These are phyloP conservation scores for Cromileptes altivelis DNA, from an alignment of 2,113 vertebrate genomes.

Conservation along the genomic window DNA sequence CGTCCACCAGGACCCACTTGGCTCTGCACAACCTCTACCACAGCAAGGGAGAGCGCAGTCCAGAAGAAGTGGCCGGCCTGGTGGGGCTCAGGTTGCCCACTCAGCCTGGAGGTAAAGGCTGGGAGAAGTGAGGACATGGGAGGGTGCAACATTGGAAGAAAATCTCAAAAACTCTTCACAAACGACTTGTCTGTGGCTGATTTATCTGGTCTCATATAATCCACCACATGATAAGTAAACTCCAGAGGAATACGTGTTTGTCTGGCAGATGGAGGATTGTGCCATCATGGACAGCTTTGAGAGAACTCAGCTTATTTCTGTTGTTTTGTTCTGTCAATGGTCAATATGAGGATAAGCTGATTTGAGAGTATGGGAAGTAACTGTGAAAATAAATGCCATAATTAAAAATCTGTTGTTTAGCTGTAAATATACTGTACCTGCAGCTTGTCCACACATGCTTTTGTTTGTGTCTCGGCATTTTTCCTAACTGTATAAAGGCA, in stretches of 20 bases:
- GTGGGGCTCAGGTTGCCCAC: conserved; percentile 92
- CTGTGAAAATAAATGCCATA: conserved; percentile 12
- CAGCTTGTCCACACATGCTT: not conserved
- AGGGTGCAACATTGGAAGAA: not conserved
- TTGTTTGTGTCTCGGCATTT: conserved; percentile 18
- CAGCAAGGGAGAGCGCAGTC: conserved; percentile 86
- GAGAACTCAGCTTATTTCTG: not conserved
- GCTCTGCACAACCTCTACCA: conserved; percentile 91
- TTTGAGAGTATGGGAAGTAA: not conserved
- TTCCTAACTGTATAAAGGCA: conserved; percentile 4
- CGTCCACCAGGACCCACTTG: conserved; percentile 87
- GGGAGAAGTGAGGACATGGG: conserved; percentile 83
- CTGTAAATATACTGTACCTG: conserved; percentile 15
- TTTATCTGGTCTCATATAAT: not conserved
- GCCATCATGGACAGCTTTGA: conserved; percentile 19
- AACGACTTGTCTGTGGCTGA: not conserved
- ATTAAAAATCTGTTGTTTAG: conserved; percentile 1
- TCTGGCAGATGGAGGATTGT: conserved; percentile 11
- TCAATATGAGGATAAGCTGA: not conserved
- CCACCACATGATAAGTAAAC: conserved; percentile 2
- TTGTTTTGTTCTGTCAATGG: not conserved
- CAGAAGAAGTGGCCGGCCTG: conserved; percentile 86
- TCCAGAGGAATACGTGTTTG: not conserved
- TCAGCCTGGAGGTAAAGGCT: conserved; percentile 95
- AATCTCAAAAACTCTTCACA: not conserved